Percentiles rank a stretch among this genome's conserved stretches.
Evolutionary conservation across 2,797 vertebrate genomes (phyloP).

Genomic region (Pangasius macronema): DNA sequence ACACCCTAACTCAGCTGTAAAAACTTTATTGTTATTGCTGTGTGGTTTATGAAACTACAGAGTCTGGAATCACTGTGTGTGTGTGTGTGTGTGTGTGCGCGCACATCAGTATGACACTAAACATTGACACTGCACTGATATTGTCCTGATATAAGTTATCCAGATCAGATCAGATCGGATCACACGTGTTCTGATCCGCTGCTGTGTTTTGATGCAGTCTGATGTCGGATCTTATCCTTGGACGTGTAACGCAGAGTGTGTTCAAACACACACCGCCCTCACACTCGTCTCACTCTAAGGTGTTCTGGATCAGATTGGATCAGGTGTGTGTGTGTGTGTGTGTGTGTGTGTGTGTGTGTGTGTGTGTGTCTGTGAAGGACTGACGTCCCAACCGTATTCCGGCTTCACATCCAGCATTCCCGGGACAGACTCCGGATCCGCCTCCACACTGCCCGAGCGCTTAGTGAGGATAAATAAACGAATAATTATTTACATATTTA

Average conservation of each 20-base stretch:
- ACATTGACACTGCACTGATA: neutral
- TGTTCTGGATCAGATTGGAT: neutral
- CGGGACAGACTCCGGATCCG: no score
- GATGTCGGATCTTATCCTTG: neutral
- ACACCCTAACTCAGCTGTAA: neutral
- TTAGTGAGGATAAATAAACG: no score
- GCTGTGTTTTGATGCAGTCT: neutral
- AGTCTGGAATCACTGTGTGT: neutral
- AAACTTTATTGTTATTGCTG: neutral
- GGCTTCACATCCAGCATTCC: no score
- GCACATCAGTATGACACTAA: no score
- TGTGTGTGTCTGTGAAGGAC: no score
- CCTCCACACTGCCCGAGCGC: no score
- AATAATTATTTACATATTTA: no score
- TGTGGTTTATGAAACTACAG: neutral
- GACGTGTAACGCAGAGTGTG: neutral
- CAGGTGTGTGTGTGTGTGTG: no score
- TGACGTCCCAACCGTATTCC: no score
- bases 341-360: no score
- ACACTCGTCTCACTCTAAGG: neutral
- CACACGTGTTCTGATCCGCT: neutral
- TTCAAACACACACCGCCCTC: neutral
- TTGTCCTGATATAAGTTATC: neutral
- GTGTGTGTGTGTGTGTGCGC: neutral
- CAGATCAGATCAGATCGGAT: neutral